Evolutionary conservation across 2,113 vertebrate genomes (phyloP), one percentile per base, ranked within the genome.

Genomic region (Ailuropoda melanoleuca): DNA sequence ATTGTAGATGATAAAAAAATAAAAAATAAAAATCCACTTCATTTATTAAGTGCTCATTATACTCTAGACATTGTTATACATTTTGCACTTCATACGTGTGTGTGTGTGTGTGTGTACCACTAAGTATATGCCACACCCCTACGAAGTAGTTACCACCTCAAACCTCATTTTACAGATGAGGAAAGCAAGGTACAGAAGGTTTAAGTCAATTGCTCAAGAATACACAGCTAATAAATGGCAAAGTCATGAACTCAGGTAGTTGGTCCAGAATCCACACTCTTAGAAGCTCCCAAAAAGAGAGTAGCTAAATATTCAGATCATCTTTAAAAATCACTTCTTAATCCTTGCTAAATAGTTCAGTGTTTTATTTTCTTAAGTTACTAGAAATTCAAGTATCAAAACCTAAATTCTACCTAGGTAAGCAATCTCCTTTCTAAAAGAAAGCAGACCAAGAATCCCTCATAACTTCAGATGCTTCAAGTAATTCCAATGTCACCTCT

Each of bases 311-410:
- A 77, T 14, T 31, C 13, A 81, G n/a, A 53, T 92, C 1, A 64
- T 64, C 34, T 87, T 50, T 80, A 53, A 97, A 84, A 58, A 68
- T 50, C 23, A 66, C 9, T 90, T 83, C 50, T 21, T 85, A 74
- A 53, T 60, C 53, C 46, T n/a, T 95, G 46, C 21, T 97, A 83
- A 70, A 50, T 62, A 86, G 3, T 84, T 91, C 19, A 31, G 19
- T 14, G 14, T 39, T 95, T 91, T 78, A 60, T 95, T 95, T 56
- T 23, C 70, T 77, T 91, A 34, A 87, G 72, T 50, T 77, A 62
- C 53, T 88, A 92, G 68, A 92, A 95, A 90, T 85, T 95, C 56
- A 94, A 66, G 23, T 80, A 95, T 83, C 48, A 88, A 92, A 48
- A 6, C 26, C 58, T 81, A 86, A 84, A 93, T 93, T 93, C 46